phyloP scores from a whole-genome alignment of 1,140 invertebrate genomes.

The Heterodera schachtii region DNA sequence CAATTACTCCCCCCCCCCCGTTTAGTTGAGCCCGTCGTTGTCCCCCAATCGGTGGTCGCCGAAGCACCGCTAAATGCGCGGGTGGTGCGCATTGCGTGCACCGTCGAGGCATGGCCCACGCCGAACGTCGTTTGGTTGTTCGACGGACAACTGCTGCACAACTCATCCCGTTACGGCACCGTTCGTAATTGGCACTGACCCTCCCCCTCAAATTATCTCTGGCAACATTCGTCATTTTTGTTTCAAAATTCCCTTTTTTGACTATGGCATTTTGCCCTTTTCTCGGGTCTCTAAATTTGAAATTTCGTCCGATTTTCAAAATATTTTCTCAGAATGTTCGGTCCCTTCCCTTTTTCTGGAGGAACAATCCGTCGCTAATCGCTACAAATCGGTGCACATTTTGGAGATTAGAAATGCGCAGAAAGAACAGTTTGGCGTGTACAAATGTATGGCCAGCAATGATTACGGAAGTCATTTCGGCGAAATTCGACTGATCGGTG shows the following conservation, averaged over 20 bases:
- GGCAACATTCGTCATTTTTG: background rate
- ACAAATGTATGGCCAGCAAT: conserved; percentile 49
- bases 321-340: no score
- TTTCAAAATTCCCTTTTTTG: no score
- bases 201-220: background rate
- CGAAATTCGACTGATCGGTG: conserved; percentile 54
- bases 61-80: conserved; percentile 41
- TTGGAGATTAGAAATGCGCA: conserved; percentile 46
- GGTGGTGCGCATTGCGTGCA: conserved; percentile 42
- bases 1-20: background rate
- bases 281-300: background rate
- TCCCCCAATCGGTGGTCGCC: conserved; percentile 43
- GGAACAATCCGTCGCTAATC: conserved; percentile 41
- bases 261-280: background rate
- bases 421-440: conserved; percentile 40
- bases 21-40: conserved; percentile 52
- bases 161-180: conserved; percentile 45
- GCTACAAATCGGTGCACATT: conserved; percentile 52
- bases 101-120: conserved; percentile 49
- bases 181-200: conserved; percentile 18
- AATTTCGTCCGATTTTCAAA: no score
- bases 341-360: background rate
- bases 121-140: conserved; percentile 47
- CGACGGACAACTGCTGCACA: conserved; percentile 44
- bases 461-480: conserved; percentile 53